Evolutionary conservation across 2,888 invertebrate species (phyloP).

Genomic region (Dugesia japonica): DNA sequence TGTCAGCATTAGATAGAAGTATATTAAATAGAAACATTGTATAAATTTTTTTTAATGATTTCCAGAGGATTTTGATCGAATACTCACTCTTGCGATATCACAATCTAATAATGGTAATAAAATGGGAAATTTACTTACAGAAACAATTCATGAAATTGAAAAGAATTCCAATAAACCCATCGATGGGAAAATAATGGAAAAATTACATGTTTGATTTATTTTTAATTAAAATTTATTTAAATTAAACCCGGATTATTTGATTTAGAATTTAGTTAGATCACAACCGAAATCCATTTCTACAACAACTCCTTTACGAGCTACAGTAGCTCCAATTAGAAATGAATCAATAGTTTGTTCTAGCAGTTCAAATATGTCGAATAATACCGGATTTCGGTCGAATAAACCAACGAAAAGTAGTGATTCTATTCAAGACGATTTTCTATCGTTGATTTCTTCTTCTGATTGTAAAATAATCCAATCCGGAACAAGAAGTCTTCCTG

Average conservation of each 20-base stretch:
- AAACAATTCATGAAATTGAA: neutral
- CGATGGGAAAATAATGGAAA: neutral
- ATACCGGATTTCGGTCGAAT: neutral
- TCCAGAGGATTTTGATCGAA: neutral
- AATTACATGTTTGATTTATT: neutral
- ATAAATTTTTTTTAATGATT: too few relatives aligned
- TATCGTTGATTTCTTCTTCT: neutral
- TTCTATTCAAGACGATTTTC: neutral
- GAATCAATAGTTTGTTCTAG: neutral
- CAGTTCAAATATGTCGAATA: neutral
- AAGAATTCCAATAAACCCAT: neutral
- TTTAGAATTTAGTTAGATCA: neutral
- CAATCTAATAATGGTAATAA: neutral
- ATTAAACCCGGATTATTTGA: neutral
- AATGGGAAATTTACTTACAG: neutral
- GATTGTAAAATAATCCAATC: neutral
- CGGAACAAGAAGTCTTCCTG: neutral
- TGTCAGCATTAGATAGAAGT: neutral
- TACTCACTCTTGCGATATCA: neutral
- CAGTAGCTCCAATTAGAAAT: neutral
- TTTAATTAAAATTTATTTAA: neutral
- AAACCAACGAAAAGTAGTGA: neutral
- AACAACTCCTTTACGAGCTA: neutral
- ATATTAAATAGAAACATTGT: too few relatives aligned
- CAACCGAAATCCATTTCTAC: neutral